phyloP scores from a whole-genome alignment of 2,113 vertebrate species.

The Alligator sinensis region DNA sequence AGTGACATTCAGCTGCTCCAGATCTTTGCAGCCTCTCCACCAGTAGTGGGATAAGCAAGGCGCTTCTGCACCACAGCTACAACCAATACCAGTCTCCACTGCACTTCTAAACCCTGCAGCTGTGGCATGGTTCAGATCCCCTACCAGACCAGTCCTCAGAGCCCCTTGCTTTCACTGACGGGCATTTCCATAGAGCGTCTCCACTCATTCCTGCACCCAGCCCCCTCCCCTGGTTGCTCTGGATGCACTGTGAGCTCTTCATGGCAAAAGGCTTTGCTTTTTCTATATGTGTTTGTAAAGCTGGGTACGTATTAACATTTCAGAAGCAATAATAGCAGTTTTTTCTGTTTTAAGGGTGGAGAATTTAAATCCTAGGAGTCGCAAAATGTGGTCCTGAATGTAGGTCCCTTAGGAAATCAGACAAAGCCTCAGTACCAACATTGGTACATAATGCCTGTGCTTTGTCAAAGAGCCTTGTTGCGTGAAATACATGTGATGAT shows the following conservation, averaged over 20 bases:
- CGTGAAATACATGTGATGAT: background rate
- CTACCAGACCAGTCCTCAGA: accelerated
- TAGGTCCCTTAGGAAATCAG: background rate
- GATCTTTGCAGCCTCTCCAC: background rate
- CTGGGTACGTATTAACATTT: accelerated
- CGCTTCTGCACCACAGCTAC: background rate
- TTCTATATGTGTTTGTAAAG: accelerated
- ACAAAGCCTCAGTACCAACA: background rate
- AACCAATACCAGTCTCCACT: too few relatives aligned
- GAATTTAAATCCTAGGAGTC: background rate
- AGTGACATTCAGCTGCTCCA: background rate
- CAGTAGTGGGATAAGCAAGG: background rate
- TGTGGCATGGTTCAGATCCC: background rate
- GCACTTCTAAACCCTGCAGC: too few relatives aligned
- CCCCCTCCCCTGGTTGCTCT: background rate
- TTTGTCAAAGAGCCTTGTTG: background rate
- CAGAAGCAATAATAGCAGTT: background rate
- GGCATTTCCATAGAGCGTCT: background rate
- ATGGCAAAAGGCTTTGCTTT: background rate
- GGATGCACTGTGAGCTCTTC: background rate
- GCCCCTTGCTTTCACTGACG: background rate
- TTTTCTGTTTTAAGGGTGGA: background rate
- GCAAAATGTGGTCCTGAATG: background rate
- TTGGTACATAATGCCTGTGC: background rate
- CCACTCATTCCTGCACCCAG: background rate